Conservation (phyloP, 2,113 vertebrate species). For the Callipepla californica region DNA sequence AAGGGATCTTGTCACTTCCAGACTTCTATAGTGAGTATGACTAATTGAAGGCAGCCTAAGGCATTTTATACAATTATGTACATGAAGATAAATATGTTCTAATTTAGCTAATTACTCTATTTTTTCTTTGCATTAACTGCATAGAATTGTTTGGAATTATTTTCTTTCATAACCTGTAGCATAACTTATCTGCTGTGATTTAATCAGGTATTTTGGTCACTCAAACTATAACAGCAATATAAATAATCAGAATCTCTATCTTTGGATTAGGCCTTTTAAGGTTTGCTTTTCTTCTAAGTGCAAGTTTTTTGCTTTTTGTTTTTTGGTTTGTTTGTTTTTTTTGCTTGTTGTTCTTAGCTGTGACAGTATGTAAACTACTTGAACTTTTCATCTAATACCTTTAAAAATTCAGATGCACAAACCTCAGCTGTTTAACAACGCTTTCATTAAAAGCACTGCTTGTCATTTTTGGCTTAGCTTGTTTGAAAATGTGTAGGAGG, state of each 20-base stretch:
- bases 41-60: constrained; percentile 71
- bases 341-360: no score
- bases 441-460: neutral
- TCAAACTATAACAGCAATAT: constrained; percentile 35
- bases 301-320: neutral
- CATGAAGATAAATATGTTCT: constrained; percentile 60
- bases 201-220: constrained; percentile 64
- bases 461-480: constrained; percentile 26
- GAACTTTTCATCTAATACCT: constrained; percentile 12
- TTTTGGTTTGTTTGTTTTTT: neutral
- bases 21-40: constrained; percentile 51
- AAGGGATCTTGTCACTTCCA: constrained; percentile 63
- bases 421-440: constrained; percentile 15
- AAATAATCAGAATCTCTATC: constrained; percentile 60
- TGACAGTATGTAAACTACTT: neutral
- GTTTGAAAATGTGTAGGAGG: neutral
- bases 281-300: neutral
- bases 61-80: constrained; percentile 61
- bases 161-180: constrained; percentile 57
- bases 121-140: constrained; percentile 60
- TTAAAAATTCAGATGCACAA: constrained; percentile 41
- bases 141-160: constrained; percentile 55
- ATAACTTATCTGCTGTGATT: constrained; percentile 70
- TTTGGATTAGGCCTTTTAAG: constrained; percentile 15
- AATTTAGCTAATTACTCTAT: constrained; percentile 61